phyloP scores from a whole-genome alignment of 2,888 invertebrate species.

The Leptura quadrifasciata region DNA sequence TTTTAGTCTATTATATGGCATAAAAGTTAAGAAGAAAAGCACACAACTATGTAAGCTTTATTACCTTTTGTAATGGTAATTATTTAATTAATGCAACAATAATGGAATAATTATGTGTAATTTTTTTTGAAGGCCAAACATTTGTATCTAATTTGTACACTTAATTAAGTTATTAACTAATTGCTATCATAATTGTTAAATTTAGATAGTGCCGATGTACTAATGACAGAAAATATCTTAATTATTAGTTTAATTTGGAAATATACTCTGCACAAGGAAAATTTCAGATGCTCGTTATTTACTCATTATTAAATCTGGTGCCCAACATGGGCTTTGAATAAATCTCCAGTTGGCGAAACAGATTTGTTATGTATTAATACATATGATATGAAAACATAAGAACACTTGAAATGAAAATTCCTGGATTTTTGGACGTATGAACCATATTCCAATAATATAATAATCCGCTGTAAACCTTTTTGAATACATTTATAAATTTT shows the following conservation, averaged over 20 bases:
- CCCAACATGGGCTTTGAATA: background rate
- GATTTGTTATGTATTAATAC: background rate
- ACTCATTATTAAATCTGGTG: background rate
- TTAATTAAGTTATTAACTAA: conserved; percentile 30
- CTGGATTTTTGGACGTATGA: conserved; percentile 4
- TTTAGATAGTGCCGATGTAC: conserved; percentile 36
- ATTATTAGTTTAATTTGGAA: conserved; percentile 28
- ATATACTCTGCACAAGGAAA: background rate
- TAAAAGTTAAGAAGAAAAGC: conserved; percentile 16
- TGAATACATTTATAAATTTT: conserved; percentile 30
- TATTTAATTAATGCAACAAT: conserved; percentile 1
- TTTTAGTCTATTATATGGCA: conserved; percentile 13
- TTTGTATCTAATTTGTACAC: conserved; percentile 16
- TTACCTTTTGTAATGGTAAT: conserved; percentile 20
- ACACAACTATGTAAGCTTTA: background rate
- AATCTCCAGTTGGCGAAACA: conserved; percentile 12
- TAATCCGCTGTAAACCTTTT: conserved; percentile 31
- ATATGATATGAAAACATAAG: background rate
- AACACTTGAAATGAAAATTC: conserved; percentile 25
- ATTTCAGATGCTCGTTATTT: background rate
- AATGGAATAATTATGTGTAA: background rate
- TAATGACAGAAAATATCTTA: conserved; percentile 26
- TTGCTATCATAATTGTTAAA: conserved; percentile 36
- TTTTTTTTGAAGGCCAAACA: background rate
- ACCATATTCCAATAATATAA: conserved; percentile 22